Percentiles rank a stretch among this genome's conserved stretches.
Conservation (phyloP, 2,888 invertebrate species). For the Achlya flavicornis region DNA sequence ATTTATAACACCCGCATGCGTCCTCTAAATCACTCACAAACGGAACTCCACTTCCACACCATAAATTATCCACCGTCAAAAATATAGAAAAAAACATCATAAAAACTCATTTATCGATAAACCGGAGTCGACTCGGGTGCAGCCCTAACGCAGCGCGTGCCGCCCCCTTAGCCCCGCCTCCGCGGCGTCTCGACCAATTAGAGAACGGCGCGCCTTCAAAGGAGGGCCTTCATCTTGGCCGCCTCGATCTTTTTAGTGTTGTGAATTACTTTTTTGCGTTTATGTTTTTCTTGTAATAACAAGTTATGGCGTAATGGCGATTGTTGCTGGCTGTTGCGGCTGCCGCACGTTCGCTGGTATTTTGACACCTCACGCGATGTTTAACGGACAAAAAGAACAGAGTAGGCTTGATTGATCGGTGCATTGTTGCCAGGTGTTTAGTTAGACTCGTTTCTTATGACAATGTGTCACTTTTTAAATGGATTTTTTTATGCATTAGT, state of each 20-base stretch:
- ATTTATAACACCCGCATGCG: background rate
- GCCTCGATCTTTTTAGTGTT: constrained; percentile 74
- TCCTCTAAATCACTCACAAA: constrained; percentile 27
- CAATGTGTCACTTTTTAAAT: background rate
- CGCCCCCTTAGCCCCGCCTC: constrained; percentile 67
- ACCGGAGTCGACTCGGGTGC: constrained; percentile 51
- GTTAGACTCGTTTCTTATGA: background rate
- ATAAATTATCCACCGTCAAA: constrained; percentile 69
- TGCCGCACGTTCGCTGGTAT: constrained; percentile 39
- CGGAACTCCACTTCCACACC: constrained; percentile 70
- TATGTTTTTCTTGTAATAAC: constrained; percentile 61
- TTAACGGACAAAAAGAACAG: constrained; percentile 33
- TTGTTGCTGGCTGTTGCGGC: constrained; percentile 33
- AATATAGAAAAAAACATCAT: constrained; percentile 43
- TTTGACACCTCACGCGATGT: constrained; percentile 74
- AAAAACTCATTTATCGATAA: constrained; percentile 76
- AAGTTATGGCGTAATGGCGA: constrained; percentile 60
- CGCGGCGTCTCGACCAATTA: constrained; percentile 61
- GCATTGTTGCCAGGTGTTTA: constrained; percentile 16
- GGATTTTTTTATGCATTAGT: background rate
- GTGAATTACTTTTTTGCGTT: constrained; percentile 71
- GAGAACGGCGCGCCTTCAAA: constrained; percentile 42
- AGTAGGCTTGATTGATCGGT: constrained; percentile 29
- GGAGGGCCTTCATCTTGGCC: constrained; percentile 55
- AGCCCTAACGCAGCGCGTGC: constrained; percentile 59